These are phyloP conservation scores for Chunga burmeisteri DNA, from an alignment of 2,113 vertebrate species.

Conservation along the genomic window DNA sequence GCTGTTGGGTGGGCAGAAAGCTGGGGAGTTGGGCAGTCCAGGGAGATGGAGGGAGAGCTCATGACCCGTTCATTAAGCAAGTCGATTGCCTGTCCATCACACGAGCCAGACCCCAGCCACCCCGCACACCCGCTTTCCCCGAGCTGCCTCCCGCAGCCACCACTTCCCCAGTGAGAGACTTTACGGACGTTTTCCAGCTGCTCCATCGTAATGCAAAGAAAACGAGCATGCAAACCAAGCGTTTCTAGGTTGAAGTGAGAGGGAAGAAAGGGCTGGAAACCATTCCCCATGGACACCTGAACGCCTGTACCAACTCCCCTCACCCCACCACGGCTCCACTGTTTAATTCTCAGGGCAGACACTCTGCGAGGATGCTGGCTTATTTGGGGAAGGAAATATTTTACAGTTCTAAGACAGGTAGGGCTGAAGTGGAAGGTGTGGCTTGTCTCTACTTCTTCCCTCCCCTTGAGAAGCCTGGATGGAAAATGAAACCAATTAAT, in stretches of 20 bases:
- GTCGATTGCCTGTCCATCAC: fast-evolving
- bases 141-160: neutral
- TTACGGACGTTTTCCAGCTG: fast-evolving
- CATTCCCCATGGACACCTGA: neutral
- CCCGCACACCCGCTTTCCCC: too few relatives aligned
- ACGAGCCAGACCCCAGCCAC: neutral
- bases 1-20: neutral
- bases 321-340: neutral
- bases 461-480: neutral
- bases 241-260: neutral
- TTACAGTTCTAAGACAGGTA: fast-evolving
- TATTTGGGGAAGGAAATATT: neutral
- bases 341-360: neutral
- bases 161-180: fast-evolving
- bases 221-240: fast-evolving
- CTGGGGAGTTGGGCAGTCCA: neutral
- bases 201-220: neutral
- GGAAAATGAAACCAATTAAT: neutral
- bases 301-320: neutral
- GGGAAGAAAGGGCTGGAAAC: neutral
- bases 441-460: neutral
- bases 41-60: neutral
- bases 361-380: neutral
- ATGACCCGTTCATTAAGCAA: neutral
- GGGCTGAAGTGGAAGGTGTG: neutral